Base-by-base conservation (phyloP, 2,797 vertebrate species). In the Neosilurus mollespiculum region DNA sequence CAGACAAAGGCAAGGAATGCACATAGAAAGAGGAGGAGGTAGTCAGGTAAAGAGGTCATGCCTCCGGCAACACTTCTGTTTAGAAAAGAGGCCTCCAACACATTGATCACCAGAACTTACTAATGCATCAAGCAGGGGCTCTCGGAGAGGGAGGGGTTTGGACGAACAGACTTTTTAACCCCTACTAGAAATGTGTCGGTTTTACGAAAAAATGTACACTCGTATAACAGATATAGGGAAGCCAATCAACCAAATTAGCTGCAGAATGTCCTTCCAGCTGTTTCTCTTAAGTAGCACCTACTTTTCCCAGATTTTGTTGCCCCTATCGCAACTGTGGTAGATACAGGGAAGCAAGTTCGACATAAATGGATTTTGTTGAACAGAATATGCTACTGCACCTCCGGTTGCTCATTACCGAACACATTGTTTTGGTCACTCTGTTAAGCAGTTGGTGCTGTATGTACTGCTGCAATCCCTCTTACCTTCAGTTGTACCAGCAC, bases 11-110 rank as follows among this genome's bases (percentile, higher is more conserved):
- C 73, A 65, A 73, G 59, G 69, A 80, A 71, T 78, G 54, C 34
- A 86, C 86, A 89, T 83, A 85, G 87, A 82, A 30, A 86, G 85
- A 86, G 90, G 90, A 51, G 37, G 69, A 78, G 59, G 70, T 56
- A 64, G 24, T 77, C 82, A 83, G 87, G 86, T 86, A 75, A 75
- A 81, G 72, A 85, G 88, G 79, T 86, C 75, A 87, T 75, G 66
- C 69, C 59, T 80, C 67, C 62, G 59, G 51, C 79, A 65, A 77
- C 67, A 77, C 86, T 77, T 78, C 70, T 79, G 77, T 84, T 87
- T 80, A 64, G 82, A 53, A 82, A 78, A 81, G 24, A 75, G 54
- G 73, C 24, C 83, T 80, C 10, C 66, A 62, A 85, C 65, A 62
- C 80, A 86, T 24, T 69, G 81, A 75, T 81, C 77, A 73, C 30